Conservation (phyloP, 2,113 vertebrate genomes). For the Myocastor coypus region DNA sequence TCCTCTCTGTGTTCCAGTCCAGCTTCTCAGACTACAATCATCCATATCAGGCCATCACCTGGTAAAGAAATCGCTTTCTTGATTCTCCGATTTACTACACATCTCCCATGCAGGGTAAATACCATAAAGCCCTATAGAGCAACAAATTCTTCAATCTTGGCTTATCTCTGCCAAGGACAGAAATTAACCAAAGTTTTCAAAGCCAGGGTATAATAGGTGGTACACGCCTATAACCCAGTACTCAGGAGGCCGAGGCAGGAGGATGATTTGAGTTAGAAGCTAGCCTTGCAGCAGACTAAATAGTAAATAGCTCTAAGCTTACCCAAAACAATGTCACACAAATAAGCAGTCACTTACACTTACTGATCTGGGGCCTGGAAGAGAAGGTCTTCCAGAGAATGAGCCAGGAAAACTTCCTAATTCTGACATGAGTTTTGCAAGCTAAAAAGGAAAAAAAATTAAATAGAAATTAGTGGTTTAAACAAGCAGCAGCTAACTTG, state of each 20-base stretch:
- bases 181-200: neutral
- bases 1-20: neutral
- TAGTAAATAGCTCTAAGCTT: neutral
- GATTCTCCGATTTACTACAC: neutral
- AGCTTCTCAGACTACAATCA: conserved; percentile 17
- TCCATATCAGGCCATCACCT: neutral
- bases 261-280: neutral
- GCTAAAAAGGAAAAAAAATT: conserved; percentile 85
- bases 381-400: conserved; percentile 85
- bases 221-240: neutral
- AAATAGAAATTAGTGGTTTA: conserved; percentile 60
- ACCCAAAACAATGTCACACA: neutral
- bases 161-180: neutral
- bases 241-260: neutral
- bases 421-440: conserved; percentile 97
- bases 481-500: conserved; percentile 68
- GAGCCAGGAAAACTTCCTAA: conserved; percentile 93
- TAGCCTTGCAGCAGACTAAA: neutral
- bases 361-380: conserved; percentile 86
- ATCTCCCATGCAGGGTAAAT: neutral
- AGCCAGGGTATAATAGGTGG: neutral
- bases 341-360: conserved; percentile 69
- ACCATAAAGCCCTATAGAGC: neutral
- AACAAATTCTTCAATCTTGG: neutral
- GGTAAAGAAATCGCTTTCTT: neutral